Evolutionary conservation across 2,113 vertebrate species (phyloP).

Genomic region (Poeciliopsis turrubarensis): DNA sequence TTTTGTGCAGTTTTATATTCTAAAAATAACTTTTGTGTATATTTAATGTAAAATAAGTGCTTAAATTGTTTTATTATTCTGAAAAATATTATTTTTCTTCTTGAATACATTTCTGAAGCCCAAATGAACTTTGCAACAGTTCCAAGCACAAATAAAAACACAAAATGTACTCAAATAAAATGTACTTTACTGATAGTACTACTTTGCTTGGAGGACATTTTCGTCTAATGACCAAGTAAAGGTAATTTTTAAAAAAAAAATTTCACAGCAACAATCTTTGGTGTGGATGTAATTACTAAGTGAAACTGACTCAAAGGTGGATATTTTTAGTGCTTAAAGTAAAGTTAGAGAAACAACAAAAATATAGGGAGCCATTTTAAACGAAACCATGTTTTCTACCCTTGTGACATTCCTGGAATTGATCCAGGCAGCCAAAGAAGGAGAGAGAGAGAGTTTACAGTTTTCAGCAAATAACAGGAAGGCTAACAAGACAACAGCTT

Average conservation of each 20-base stretch:
- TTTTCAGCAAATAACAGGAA: background rate
- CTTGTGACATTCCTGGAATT: background rate
- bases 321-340: too few species aligned
- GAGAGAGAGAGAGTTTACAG: background rate
- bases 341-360: too few species aligned
- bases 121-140: slow-evolving; percentile 10
- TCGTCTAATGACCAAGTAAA: background rate
- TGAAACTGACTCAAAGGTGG: background rate
- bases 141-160: background rate
- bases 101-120: background rate
- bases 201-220: slow-evolving; percentile 1
- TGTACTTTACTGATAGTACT: background rate
- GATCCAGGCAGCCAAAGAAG: background rate
- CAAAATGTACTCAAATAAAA: background rate
- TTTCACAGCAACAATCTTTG: background rate
- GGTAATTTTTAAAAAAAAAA: too few species aligned
- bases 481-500: background rate
- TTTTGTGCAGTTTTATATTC: background rate
- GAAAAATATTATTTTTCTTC: background rate
- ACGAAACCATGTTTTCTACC: too few species aligned
- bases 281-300: background rate
- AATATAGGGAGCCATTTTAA: too few species aligned
- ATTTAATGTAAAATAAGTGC: background rate
- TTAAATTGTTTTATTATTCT: background rate
- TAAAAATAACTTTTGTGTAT: background rate